phyloP scores from a whole-genome alignment of 2,113 vertebrate genomes.

The mouse (Mus musculus) region DNA sequence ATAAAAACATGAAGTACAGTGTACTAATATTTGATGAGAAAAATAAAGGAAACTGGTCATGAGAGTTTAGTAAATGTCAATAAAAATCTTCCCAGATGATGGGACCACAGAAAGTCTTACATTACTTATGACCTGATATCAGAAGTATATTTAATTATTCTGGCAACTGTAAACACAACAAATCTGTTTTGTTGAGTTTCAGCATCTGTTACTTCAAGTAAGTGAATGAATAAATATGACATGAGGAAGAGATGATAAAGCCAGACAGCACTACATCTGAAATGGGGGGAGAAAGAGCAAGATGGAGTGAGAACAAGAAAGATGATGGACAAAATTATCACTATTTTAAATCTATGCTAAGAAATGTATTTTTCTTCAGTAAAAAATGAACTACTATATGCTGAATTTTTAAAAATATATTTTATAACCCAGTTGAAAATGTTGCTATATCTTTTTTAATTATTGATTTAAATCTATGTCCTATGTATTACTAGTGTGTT shows the following conservation, averaged over 20 bases:
- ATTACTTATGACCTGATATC: slow-evolving; percentile 55
- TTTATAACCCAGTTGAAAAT: slow-evolving; percentile 44
- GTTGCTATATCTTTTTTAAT: neutral
- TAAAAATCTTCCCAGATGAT: slow-evolving; percentile 29
- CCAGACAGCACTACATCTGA: neutral
- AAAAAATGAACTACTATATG: slow-evolving; percentile 16
- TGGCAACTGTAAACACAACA: slow-evolving; percentile 48
- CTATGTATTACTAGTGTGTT: neutral
- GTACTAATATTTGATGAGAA: slow-evolving; percentile 50
- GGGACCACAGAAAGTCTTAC: slow-evolving; percentile 21
- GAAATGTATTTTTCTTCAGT: neutral
- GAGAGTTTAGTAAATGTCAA: slow-evolving; percentile 26
- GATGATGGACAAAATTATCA: neutral
- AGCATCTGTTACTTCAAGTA: slow-evolving; percentile 1
- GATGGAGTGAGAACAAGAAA: too few relatives aligned
- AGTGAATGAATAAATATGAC: slow-evolving; percentile 8
- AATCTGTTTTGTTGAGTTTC: neutral
- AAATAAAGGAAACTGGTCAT: slow-evolving; percentile 4
- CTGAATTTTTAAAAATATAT: slow-evolving; percentile 17
- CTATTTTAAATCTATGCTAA: slow-evolving; percentile 36
- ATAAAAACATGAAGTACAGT: slow-evolving; percentile 37
- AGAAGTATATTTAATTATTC: slow-evolving; percentile 37
- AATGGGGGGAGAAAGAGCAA: neutral
- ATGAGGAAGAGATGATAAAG: neutral
- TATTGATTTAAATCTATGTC: neutral